Conservation (phyloP, 2,797 vertebrate species). For the Sebastes ruberrimus region DNA sequence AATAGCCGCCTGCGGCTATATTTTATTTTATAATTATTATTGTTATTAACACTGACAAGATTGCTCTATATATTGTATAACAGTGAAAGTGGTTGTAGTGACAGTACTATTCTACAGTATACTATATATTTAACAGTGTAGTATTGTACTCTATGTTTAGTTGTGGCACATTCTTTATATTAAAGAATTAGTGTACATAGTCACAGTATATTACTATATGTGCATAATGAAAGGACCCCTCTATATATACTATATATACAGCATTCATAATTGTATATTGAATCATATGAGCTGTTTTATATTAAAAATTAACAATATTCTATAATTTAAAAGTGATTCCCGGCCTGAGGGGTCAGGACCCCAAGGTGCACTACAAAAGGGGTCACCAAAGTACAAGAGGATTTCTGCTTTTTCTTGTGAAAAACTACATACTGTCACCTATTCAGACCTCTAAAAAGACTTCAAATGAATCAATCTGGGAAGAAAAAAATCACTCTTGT, state of each 20-base stretch:
- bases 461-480: neutral
- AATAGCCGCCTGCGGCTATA: too few species aligned
- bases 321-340: neutral
- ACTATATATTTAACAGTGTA: too few species aligned
- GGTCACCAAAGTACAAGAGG: too few species aligned
- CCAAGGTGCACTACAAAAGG: neutral
- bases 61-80: neutral
- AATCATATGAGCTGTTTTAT: neutral
- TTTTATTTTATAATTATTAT: neutral
- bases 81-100: neutral
- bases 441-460: neutral
- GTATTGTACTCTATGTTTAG: too few species aligned
- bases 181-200: too few species aligned
- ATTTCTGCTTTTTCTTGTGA: neutral
- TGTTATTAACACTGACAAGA: neutral
- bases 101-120: too few species aligned
- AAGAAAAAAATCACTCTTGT: neutral
- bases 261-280: too few species aligned
- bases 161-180: too few species aligned
- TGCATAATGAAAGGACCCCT: too few species aligned
- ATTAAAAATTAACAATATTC: neutral
- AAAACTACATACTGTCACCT: neutral
- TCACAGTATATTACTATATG: too few species aligned
- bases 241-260: neutral
- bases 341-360: accelerated